Evolutionary conservation across 2,113 vertebrate genomes (phyloP).

Genomic region (Trogon melanurus): DNA sequence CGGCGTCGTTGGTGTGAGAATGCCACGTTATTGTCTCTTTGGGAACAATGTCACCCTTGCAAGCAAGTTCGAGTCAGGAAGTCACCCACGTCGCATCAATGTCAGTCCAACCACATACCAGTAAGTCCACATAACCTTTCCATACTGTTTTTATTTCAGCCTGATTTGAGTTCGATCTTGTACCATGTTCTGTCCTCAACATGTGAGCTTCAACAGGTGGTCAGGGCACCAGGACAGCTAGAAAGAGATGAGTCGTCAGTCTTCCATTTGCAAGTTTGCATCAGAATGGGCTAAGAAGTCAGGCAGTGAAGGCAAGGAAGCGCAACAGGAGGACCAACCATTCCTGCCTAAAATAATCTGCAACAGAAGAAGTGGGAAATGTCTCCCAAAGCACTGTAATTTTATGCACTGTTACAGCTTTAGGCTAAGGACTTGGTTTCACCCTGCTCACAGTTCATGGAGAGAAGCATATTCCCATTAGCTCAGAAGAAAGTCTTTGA

Average conservation of each 20-base stretch:
- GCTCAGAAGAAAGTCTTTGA: background rate
- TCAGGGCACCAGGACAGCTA: background rate
- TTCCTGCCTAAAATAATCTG: background rate
- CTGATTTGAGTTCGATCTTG: background rate
- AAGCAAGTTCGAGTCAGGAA: constrained; percentile 98
- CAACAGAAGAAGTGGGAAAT: background rate
- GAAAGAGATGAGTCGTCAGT: background rate
- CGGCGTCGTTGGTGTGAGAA: constrained; percentile 95
- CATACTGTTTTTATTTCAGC: background rate
- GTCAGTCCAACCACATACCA: constrained; percentile 95
- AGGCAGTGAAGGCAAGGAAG: background rate
- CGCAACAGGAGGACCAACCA: background rate
- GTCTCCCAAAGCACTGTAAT: rapidly evolving
- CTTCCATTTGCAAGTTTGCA: background rate
- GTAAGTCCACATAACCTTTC: constrained; percentile 78
- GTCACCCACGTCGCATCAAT: constrained; percentile 95
- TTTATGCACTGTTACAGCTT: background rate
- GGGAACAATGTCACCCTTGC: constrained; percentile 98
- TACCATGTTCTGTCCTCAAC: background rate
- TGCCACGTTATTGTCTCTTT: constrained; percentile 98
- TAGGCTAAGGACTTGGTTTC: background rate
- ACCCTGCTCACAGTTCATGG: rapidly evolving
- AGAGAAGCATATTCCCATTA: background rate
- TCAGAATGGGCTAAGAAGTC: background rate
- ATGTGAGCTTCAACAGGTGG: background rate